These are phyloP conservation scores for Speoplatyrhinus poulsoni DNA, from an alignment of 2,113 vertebrate species.

Conservation along the genomic window DNA sequence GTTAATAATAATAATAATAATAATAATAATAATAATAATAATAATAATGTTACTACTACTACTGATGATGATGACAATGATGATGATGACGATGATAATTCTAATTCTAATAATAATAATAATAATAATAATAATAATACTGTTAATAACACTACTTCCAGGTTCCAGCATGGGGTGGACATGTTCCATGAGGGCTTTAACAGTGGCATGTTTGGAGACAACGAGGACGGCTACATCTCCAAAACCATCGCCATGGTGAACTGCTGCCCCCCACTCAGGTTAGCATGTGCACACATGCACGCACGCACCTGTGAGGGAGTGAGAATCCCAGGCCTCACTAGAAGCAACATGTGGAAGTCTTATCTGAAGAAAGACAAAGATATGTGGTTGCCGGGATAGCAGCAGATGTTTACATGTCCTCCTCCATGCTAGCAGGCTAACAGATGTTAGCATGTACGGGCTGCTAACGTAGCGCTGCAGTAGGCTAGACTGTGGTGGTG, in stretches of 20 bases:
- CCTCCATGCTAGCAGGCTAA: too few species aligned
- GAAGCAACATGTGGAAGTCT: not conserved
- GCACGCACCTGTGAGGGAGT: too few species aligned
- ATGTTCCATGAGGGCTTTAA: conserved; percentile 81
- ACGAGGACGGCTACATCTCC: conserved; percentile 72
- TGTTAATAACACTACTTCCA: conserved; percentile 36
- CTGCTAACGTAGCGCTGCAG: too few species aligned
- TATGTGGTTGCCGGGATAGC: too few species aligned
- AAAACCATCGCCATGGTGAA: conserved; percentile 85
- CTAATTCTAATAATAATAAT: too few species aligned
- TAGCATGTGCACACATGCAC: not conserved
- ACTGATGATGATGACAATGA: not conserved
- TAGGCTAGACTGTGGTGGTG: too few species aligned
- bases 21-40: not conserved
- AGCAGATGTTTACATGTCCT: too few species aligned
- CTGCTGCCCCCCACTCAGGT: conserved; percentile 87
- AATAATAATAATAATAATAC: too few species aligned
- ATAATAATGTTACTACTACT: too few species aligned
- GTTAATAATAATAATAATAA: not conserved
- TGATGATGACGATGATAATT: too few species aligned
- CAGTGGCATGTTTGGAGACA: conserved; percentile 60
- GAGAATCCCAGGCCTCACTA: too few species aligned
- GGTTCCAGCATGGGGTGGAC: conserved; percentile 88
- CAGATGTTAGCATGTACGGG: too few species aligned
- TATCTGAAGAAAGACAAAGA: not conserved